A percentile compares a stretch with the other conserved stretches of the same genome.
These are phyloP conservation scores for Lota lota DNA, from an alignment of 2,113 vertebrate genomes.

Conservation along the genomic window DNA sequence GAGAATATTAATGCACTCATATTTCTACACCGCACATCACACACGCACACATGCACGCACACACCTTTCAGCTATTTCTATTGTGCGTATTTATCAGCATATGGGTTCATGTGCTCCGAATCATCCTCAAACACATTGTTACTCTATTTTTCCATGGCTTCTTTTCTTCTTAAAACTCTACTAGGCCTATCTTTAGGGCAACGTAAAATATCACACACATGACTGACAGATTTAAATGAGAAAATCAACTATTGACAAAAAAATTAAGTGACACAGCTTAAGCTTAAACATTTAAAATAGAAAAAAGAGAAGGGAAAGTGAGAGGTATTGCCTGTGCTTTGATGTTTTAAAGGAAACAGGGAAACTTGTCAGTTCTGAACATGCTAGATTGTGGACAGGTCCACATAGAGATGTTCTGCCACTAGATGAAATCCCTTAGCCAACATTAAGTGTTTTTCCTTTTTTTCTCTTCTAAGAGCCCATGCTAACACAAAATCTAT, in stretches of 20 bases:
- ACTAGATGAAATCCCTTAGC: slow-evolving; percentile 13
- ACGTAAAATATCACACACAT: slow-evolving; percentile 18
- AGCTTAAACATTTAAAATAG: too few relatives aligned
- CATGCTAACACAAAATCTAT: slow-evolving; percentile 22
- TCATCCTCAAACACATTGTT: slow-evolving; percentile 35
- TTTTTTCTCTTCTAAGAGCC: slow-evolving; percentile 1
- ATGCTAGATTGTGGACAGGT: slow-evolving; percentile 20
- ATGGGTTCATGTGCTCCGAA: slow-evolving; percentile 34
- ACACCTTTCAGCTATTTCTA: not conserved
- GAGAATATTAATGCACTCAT: slow-evolving; percentile 67
- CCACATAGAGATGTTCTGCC: slow-evolving; percentile 4
- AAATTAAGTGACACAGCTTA: too few relatives aligned
- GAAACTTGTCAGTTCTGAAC: slow-evolving; percentile 32
- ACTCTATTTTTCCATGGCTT: slow-evolving; percentile 25
- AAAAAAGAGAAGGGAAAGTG: too few relatives aligned
- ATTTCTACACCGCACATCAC: slow-evolving; percentile 42
- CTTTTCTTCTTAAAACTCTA: slow-evolving; percentile 33
- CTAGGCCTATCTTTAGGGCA: slow-evolving; percentile 22
- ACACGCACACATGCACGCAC: slow-evolving; percentile 19
- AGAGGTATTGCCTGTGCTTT: too few relatives aligned
- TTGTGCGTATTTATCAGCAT: slow-evolving; percentile 1
- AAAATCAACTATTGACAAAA: too few relatives aligned
- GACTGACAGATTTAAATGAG: too few relatives aligned
- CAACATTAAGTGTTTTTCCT: slow-evolving; percentile 18
- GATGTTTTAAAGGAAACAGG: not conserved